Conservation (phyloP, 1,140 invertebrate species). For the Chymomyza costata region DNA sequence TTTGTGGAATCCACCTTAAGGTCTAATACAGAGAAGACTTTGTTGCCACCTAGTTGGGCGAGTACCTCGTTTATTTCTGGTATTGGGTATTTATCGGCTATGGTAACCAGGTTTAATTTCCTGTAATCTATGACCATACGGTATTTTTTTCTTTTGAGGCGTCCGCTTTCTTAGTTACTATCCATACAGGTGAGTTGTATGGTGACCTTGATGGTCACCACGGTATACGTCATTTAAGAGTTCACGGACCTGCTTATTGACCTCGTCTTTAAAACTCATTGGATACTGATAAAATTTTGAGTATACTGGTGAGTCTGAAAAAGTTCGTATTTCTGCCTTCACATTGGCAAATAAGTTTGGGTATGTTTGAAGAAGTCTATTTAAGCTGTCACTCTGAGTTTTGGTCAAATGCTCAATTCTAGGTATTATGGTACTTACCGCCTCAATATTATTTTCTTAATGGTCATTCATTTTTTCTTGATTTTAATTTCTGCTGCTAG, state of each 20-base stretch:
- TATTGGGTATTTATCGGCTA: slow-evolving; percentile 20
- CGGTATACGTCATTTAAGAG: slow-evolving; percentile 27
- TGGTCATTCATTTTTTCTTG: no score
- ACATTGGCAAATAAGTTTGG: slow-evolving; percentile 27
- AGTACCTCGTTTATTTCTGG: slow-evolving; percentile 14
- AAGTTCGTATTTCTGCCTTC: slow-evolving; percentile 28
- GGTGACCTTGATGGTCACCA: slow-evolving; percentile 29
- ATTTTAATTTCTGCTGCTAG: slow-evolving; percentile 20
- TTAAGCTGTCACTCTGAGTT: slow-evolving; percentile 7
- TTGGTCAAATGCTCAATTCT: slow-evolving; percentile 6
- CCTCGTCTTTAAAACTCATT: slow-evolving; percentile 19
- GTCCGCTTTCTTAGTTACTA: slow-evolving; percentile 25
- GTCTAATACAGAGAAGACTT: slow-evolving; percentile 11
- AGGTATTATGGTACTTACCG: slow-evolving; percentile 25
- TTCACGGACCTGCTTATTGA: slow-evolving; percentile 25
- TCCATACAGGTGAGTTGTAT: slow-evolving; percentile 34
- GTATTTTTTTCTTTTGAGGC: slow-evolving; percentile 51
- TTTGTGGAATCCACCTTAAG: slow-evolving; percentile 12
- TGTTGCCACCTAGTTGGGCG: slow-evolving; percentile 11
- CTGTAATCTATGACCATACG: slow-evolving; percentile 58
- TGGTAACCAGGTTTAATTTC: slow-evolving; percentile 16
- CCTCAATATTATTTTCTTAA: slow-evolving; percentile 21
- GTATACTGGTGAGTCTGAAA: slow-evolving; percentile 22
- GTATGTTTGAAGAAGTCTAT: slow-evolving; percentile 1
- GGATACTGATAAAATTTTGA: slow-evolving; percentile 34